Conservation (phyloP, 2,797 vertebrate species). For the Spea hammondii region DNA sequence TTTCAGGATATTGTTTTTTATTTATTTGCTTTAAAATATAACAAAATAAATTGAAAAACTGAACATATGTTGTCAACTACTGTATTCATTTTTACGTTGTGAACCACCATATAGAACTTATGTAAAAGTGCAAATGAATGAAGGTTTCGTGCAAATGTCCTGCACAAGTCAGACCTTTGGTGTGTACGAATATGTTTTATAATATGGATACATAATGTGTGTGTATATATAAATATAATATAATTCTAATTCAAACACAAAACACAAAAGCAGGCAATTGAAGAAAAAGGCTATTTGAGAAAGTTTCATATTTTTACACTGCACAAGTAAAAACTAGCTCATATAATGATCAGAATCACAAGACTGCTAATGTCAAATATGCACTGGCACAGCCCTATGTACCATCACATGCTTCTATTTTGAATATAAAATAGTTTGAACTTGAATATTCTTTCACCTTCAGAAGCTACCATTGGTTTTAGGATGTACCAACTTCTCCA, state of each 20-base stretch:
- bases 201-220: not conserved
- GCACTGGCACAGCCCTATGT: not conserved
- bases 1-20: too few species aligned
- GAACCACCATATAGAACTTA: too few species aligned
- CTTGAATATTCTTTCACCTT: not conserved
- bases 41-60: too few species aligned
- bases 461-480: not conserved
- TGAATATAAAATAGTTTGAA: not conserved
- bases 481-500: not conserved
- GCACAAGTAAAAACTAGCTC: not conserved
- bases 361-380: not conserved
- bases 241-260: not conserved
- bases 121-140: too few species aligned
- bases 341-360: not conserved
- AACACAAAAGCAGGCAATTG: not conserved
- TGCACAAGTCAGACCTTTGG: too few species aligned
- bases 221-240: not conserved
- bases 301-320: not conserved
- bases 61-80: too few species aligned
- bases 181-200: too few species aligned
- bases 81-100: too few species aligned
- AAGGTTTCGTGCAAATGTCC: too few species aligned
- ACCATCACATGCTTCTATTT: not conserved
- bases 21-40: too few species aligned
- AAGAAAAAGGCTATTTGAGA: not conserved